Evolutionary conservation across 35 echinoderm and acorn worm species (phyloP), one percentile per base, ranked within the genome.

Genomic region (Eucidaris tribuloides): DNA sequence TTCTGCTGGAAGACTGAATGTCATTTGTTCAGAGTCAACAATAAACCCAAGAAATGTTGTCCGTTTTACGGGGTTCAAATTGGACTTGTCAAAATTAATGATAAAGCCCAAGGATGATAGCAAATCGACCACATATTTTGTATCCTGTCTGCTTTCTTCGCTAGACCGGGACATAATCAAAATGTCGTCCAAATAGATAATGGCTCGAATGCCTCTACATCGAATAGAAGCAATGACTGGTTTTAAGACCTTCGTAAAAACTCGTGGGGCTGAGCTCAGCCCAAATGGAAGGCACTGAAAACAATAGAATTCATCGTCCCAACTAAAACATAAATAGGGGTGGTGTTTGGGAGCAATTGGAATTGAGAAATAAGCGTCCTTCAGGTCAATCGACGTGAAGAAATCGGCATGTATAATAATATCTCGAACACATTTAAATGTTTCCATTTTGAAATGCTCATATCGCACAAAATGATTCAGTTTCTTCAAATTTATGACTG

Each of bases 381-480:
- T 86, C 11, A 86, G 50, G 27, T 77, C 72, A 39, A 86, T 60
- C 0, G 68, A 79, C 4, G 36, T 45, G 4, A 88, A 63, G n/a
- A 43, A 65, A 35, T 79, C 52, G 5, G 32, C 38, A 66, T 80
- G 6, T 42, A 33, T 62, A n/a, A 88, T 22, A 7, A 79, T 20
- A 15, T 88, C 24, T 20, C 33, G 33, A 18, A 59, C 71, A 27
- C 32, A 62, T 7, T 48, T 46, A 31, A 88, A 65, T 4, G 71
- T 61, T 46, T 88, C 74, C 85, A 88, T 88, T 35, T 81, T 88
- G 45, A 88, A 88, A 37, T 88, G 76, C 6, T 66, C 59, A 36
- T 80, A 39, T 2, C 32, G 19, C 3, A 88, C 48, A 46, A 48
- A 88, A 6, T 45, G 7, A 42, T 88, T 88, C 39, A 88, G 58